phyloP scores from a whole-genome alignment of 2,888 invertebrate species.

The Cantharis rufa region DNA sequence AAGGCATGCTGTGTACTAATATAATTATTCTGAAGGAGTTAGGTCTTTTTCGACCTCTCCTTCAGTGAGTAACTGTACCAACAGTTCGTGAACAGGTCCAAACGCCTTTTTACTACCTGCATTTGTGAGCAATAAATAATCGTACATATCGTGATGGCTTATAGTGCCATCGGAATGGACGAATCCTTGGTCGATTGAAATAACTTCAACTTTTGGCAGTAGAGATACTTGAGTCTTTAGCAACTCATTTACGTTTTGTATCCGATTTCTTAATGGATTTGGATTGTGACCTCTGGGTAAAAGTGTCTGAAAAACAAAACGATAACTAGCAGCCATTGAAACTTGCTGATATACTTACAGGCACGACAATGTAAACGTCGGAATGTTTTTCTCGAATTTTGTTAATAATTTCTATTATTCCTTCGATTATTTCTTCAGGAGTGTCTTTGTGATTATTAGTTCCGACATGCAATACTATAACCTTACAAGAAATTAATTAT shows the following conservation, averaged over 20 bases:
- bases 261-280: slow-evolving; percentile 79
- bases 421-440: slow-evolving; percentile 80
- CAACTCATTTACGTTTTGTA: slow-evolving; percentile 73
- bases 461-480: slow-evolving; percentile 84
- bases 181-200: slow-evolving; percentile 78
- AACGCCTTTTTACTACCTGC: slow-evolving; percentile 86
- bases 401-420: slow-evolving; percentile 77
- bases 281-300: slow-evolving; percentile 87
- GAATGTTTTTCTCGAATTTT: slow-evolving; percentile 78
- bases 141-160: slow-evolving; percentile 89
- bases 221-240: slow-evolving; percentile 66
- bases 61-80: slow-evolving; percentile 77
- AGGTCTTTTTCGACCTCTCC: slow-evolving; percentile 75
- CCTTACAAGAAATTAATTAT: slow-evolving; percentile 59
- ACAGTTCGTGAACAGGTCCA: slow-evolving; percentile 80
- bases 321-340: neutral
- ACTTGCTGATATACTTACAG: slow-evolving; percentile 65
- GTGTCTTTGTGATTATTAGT: slow-evolving; percentile 84
- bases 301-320: slow-evolving; percentile 70
- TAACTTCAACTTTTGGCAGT: slow-evolving; percentile 74
- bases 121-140: slow-evolving; percentile 86
- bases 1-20: neutral
- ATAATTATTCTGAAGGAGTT: slow-evolving; percentile 68
- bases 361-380: slow-evolving; percentile 79
- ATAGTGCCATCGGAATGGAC: slow-evolving; percentile 80